A percentile compares a stretch with the other conserved stretches of the same genome.
phyloP scores from a whole-genome alignment of 2,797 vertebrate genomes.

The Xiphorhynchus erythropygius region DNA sequence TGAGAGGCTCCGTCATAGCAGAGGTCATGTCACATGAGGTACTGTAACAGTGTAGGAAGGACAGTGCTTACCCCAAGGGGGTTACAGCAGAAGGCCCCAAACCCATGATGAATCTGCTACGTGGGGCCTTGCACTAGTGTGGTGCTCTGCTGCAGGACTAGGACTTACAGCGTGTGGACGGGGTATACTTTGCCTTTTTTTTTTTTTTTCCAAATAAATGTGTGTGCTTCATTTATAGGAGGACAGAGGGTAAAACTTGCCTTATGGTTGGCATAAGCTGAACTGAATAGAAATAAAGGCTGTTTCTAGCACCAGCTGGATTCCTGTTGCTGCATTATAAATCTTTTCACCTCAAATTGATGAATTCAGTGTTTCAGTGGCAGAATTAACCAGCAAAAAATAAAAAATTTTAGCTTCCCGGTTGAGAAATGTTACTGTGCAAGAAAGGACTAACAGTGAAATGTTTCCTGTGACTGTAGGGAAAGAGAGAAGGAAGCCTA shows the following conservation, averaged over 20 bases:
- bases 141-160: background rate
- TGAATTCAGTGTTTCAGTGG: background rate
- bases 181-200: background rate
- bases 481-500: background rate
- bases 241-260: background rate
- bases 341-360: background rate
- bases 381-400: background rate
- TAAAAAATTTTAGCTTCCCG: background rate
- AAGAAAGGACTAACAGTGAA: background rate
- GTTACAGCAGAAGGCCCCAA: background rate
- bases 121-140: background rate
- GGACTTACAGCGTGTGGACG: background rate
- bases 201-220: background rate
- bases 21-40: background rate
- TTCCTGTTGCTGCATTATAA: background rate
- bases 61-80: background rate
- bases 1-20: background rate
- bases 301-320: background rate
- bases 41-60: background rate
- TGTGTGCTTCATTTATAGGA: background rate
- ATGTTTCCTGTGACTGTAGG: background rate
- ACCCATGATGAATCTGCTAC: background rate
- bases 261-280: background rate
- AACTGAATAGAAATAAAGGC: background rate
- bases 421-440: background rate